Evolutionary conservation across 2,888 invertebrate genomes (phyloP).

Genomic region (Phrixothrix hirtus): DNA sequence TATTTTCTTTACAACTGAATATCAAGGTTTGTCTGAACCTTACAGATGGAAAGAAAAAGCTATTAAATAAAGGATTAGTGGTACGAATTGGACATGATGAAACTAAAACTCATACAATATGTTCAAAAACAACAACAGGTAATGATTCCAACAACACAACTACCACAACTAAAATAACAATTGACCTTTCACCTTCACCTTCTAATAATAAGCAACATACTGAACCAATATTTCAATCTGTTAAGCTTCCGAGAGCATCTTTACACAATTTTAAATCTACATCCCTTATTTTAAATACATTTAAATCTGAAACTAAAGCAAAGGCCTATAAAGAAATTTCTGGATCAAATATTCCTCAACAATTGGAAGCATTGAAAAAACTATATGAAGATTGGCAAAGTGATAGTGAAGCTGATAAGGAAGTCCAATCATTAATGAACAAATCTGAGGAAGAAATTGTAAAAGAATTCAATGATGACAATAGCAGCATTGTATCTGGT

Average conservation of each 20-base stretch:
- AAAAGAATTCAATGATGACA: conserved; percentile 43
- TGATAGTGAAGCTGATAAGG: conserved; percentile 64
- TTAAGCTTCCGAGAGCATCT: conserved; percentile 42
- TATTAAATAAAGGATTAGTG: conserved; percentile 55
- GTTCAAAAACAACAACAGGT: conserved; percentile 52
- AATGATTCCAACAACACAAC: conserved; percentile 44
- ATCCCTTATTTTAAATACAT: conserved; percentile 54
- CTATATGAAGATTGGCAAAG: conserved; percentile 56
- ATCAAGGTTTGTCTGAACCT: conserved; percentile 25
- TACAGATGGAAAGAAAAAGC: conserved; percentile 52
- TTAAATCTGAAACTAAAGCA: conserved; percentile 42
- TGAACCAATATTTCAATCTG: conserved; percentile 22
- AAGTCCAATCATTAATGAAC: conserved; percentile 63
- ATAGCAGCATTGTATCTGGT: conserved; percentile 56
- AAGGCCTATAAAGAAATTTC: conserved; percentile 16
- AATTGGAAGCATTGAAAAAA: conserved; percentile 53
- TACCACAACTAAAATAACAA: conserved; percentile 57
- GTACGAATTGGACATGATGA: conserved; percentile 54
- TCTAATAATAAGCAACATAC: conserved; percentile 29
- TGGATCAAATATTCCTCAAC: conserved; percentile 42
- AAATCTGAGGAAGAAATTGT: conserved; percentile 38
- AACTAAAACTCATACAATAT: conserved; percentile 48
- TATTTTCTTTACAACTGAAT: too few relatives aligned
- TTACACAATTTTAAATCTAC: conserved; percentile 55
- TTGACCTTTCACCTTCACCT: conserved; percentile 53